phyloP scores from a whole-genome alignment of 1,140 invertebrate genomes.

The Sycophaga agraensis region DNA sequence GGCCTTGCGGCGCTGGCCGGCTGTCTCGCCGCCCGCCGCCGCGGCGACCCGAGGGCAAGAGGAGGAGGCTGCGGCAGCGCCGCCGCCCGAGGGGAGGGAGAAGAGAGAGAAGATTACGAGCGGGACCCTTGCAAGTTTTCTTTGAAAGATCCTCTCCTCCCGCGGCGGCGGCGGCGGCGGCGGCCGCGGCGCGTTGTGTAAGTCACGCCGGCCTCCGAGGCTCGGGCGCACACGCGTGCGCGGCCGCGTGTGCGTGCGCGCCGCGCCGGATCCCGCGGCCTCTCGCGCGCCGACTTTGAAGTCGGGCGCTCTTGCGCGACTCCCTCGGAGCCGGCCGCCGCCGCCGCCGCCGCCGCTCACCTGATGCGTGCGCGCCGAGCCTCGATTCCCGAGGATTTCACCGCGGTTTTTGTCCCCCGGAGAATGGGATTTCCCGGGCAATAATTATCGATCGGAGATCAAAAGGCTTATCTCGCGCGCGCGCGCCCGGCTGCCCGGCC shows the following conservation, averaged over 20 bases:
- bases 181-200: too few species aligned
- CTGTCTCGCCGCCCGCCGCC: too few species aligned
- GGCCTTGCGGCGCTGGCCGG: too few species aligned
- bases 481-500: too few species aligned
- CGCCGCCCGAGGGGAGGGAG: not conserved
- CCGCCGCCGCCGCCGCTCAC: too few species aligned
- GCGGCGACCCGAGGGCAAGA: not conserved
- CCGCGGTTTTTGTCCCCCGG: not conserved
- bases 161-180: not conserved
- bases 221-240: not conserved
- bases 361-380: too few species aligned
- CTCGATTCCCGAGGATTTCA: too few species aligned
- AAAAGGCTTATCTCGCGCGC: too few species aligned
- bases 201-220: too few species aligned
- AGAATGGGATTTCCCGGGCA: not conserved
- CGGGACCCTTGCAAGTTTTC: constrained; percentile 20
- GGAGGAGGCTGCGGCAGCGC: not conserved
- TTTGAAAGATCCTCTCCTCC: constrained; percentile 24
- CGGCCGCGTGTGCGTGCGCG: not conserved
- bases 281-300: not conserved
- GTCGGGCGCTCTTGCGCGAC: constrained; percentile 19
- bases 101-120: not conserved
- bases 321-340: too few species aligned
- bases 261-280: not conserved
- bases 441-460: not conserved